Evolutionary conservation across 2,113 vertebrate genomes (phyloP), one percentile per base, ranked within the genome.

Genomic region (Bubo blakistoni): DNA sequence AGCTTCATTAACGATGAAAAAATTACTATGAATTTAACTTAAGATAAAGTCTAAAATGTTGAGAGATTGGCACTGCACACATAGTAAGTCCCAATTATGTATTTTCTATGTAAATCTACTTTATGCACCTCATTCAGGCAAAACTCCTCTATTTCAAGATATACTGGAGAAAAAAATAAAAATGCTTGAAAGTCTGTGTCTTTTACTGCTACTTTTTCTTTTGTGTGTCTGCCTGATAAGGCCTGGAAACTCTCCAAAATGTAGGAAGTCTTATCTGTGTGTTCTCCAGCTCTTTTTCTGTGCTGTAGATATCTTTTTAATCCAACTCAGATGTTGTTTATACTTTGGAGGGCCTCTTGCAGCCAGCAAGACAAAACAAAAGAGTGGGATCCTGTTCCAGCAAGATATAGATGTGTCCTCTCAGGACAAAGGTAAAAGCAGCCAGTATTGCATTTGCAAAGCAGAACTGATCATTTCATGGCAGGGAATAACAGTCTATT

Each of bases 321-420:
- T 90, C 65, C 54, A 90, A 77, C 30, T 90, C 84, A 91, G 87
- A 91, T 91, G 91, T 82, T 92, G 81, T 90, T 97, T 88, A 88
- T 88, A 91, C 61, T 96, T 96, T 34, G 49, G 51, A 89, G 36
- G 19, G 66, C 78, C 84, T 77, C 63, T 62, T 58, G 47, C 62
- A 94, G 86, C 42, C 59, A 88, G 81, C 46, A 93, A 94, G 89
- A 96, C 95, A 92, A 96, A 97, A 96, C 81, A 86, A 81, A 94
- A 71, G 72, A 93, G 80, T 44, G 20, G 57, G 61, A 94, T 86
- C 30, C 76, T 63, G 29, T 83, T 92, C 69, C 65, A 90, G 58
- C 13, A 67, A 95, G 78, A 95, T 58, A 66, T 1, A 81, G 84
- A 95, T 21, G n/a, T 66, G 52, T 69, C 54, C 66, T 79, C 63